A percentile compares a stretch with the other conserved stretches of the same genome.
Conservation (phyloP, 1,140 invertebrate species). For the Drosophila busckii region DNA sequence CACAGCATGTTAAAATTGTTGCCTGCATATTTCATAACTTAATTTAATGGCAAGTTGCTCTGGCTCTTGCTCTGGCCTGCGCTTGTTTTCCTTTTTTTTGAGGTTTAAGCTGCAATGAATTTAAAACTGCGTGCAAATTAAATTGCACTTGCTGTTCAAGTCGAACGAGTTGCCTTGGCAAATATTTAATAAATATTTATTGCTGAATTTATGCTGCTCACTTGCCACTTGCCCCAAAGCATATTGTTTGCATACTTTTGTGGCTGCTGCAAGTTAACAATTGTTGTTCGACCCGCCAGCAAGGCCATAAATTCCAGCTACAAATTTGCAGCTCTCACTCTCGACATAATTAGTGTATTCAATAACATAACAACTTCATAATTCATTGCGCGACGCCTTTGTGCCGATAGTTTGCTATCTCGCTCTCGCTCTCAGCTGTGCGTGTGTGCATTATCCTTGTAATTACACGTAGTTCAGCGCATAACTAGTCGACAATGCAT, state of each 20-base stretch:
- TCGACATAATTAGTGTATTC: slow-evolving; percentile 57
- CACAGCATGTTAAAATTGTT: slow-evolving; percentile 2
- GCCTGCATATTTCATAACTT: slow-evolving; percentile 60
- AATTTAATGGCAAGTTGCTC: slow-evolving; percentile 63
- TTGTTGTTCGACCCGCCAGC: neutral
- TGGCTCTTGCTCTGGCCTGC: too few species aligned
- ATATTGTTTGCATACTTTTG: slow-evolving; percentile 22
- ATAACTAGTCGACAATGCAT: slow-evolving; percentile 21
- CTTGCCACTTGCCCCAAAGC: neutral
- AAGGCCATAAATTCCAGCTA: slow-evolving; percentile 29
- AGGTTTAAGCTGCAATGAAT: slow-evolving; percentile 10
- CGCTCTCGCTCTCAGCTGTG: neutral
- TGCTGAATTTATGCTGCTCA: slow-evolving; percentile 50
- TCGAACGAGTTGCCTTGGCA: too few species aligned
- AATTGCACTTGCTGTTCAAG: too few species aligned
- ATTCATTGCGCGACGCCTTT: slow-evolving; percentile 20
- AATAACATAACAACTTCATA: slow-evolving; percentile 70
- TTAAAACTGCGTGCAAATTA: slow-evolving; percentile 56
- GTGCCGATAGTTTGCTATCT: neutral
- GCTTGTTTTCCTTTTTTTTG: slow-evolving; percentile 31
- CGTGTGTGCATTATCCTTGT: slow-evolving; percentile 23
- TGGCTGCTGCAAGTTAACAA: slow-evolving; percentile 3
- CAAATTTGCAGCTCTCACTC: slow-evolving; percentile 23
- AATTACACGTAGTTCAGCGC: slow-evolving; percentile 34
- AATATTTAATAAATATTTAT: slow-evolving; percentile 74